phyloP scores from a whole-genome alignment of 2,797 vertebrate species.

The Limnodromus scolopaceus region DNA sequence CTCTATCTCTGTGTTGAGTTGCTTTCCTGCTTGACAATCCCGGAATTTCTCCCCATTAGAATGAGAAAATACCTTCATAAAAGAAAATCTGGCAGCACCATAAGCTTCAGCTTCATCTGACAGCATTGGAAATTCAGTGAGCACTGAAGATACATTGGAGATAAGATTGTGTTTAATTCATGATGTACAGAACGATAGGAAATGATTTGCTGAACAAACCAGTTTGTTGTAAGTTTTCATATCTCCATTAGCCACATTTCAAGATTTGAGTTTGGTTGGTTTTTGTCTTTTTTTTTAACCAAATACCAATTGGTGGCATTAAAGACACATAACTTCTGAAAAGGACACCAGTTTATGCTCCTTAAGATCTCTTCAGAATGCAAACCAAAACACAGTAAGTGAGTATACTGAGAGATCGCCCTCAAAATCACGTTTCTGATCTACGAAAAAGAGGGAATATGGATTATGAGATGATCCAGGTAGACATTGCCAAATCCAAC shows the following conservation, averaged over 20 bases:
- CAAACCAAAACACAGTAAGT: not conserved
- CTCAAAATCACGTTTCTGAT: not conserved
- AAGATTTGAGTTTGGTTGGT: fast-evolving
- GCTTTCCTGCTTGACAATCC: not conserved
- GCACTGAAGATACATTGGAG: not conserved
- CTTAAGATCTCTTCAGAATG: not conserved
- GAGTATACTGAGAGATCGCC: not conserved
- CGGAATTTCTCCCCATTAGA: not conserved
- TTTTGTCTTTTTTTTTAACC: not conserved
- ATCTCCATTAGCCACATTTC: not conserved
- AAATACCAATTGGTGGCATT: not conserved
- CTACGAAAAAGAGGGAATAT: not conserved
- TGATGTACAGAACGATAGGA: not conserved
- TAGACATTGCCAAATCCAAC: not conserved
- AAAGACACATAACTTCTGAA: not conserved
- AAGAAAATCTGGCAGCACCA: not conserved
- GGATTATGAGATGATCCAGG: not conserved
- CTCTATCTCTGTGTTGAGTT: not conserved
- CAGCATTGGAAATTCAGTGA: not conserved
- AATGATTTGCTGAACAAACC: not conserved
- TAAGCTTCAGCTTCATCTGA: not conserved
- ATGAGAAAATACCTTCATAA: not conserved
- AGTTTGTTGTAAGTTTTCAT: not conserved
- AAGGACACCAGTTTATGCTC: not conserved
- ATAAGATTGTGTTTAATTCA: not conserved